Evolutionary conservation across 2,113 vertebrate genomes (phyloP).

Genomic region (Sinocyclocheilus maitianheensis): DNA sequence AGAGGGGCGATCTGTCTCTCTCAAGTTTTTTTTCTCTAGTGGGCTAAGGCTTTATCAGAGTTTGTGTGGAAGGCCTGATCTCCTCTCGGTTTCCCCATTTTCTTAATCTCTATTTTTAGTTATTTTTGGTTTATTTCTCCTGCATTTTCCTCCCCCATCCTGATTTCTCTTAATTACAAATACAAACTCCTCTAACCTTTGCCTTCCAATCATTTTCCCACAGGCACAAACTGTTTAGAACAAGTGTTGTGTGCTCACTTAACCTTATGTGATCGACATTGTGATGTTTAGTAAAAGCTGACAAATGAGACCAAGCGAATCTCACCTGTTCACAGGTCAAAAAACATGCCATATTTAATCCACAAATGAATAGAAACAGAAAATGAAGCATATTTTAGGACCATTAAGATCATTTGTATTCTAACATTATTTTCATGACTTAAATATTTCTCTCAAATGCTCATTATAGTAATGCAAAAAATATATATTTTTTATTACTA

Average conservation of each 20-base stretch:
- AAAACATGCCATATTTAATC: too few species aligned
- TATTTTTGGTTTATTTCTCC: not conserved
- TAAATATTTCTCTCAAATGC: too few species aligned
- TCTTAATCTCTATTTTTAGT: not conserved
- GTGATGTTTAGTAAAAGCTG: not conserved
- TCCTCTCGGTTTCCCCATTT: not conserved
- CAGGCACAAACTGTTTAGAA: not conserved
- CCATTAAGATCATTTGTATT: too few species aligned
- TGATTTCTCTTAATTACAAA: not conserved
- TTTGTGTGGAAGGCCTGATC: slow-evolving; percentile 2
- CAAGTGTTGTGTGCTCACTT: not conserved
- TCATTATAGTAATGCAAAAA: too few species aligned
- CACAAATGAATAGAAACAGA: too few species aligned
- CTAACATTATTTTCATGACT: too few species aligned
- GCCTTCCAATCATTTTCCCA: not conserved
- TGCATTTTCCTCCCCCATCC: not conserved
- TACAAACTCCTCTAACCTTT: not conserved
- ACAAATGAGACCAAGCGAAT: too few species aligned
- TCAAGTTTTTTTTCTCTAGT: slow-evolving; percentile 17
- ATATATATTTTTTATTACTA: too few species aligned
- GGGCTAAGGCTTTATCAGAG: slow-evolving; percentile 4
- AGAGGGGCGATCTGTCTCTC: slow-evolving; percentile 41
- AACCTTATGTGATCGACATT: not conserved
- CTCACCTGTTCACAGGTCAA: too few species aligned
- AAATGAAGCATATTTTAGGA: too few species aligned